These are phyloP conservation scores for Stomatorhinus walkeri DNA, from an alignment of 2,797 vertebrate species.

Conservation along the genomic window DNA sequence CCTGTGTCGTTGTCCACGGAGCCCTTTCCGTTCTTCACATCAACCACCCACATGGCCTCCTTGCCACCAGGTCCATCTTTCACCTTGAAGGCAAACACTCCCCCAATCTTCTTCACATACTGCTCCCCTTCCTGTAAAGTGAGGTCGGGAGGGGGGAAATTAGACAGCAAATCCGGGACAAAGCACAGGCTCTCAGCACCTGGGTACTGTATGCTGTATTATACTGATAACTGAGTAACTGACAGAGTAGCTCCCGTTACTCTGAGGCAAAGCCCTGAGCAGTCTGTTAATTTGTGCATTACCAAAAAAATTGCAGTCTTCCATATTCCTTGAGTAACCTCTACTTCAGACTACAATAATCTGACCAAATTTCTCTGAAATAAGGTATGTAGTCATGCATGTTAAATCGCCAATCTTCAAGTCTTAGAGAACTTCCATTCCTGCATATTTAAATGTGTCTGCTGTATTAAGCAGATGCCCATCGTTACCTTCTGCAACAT, in stretches of 20 bases:
- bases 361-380: neutral
- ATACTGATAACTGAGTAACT: neutral
- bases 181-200: neutral
- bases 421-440: neutral
- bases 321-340: neutral
- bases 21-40: slow-evolving; percentile 89
- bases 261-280: neutral
- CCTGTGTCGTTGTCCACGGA: slow-evolving; percentile 74
- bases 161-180: neutral
- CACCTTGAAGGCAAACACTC: slow-evolving; percentile 85
- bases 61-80: slow-evolving; percentile 80
- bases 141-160: neutral
- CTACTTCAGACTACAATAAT: neutral
- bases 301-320: neutral
- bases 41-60: slow-evolving; percentile 87
- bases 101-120: slow-evolving; percentile 84
- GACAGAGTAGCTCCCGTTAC: neutral
- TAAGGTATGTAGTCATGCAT: neutral
- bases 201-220: neutral
- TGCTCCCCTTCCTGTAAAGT: slow-evolving; percentile 78
- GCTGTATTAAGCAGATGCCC: neutral
- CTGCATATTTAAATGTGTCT: neutral
- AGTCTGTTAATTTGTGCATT: neutral
- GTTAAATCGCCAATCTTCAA: neutral
- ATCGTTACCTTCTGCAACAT: slow-evolving; percentile 72